Base-by-base conservation (phyloP, 2,888 invertebrate species). In the Drosophila kambysellisi region DNA sequence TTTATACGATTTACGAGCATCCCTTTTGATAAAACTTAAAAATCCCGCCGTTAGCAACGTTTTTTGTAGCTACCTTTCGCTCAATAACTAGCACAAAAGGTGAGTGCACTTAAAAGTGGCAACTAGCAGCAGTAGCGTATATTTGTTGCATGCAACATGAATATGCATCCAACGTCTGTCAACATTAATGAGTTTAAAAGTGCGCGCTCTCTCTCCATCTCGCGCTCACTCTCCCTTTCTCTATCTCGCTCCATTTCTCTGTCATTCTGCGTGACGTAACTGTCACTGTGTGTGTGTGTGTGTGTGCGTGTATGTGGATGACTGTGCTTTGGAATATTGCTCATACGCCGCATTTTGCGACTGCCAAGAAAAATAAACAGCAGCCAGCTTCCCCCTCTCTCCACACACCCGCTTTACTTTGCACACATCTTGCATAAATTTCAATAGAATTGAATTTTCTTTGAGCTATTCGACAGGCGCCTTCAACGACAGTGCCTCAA, bases 331-430 rank as follows among this genome's bases (percentile, higher is more conserved):
- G 41, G 39, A 52, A 52, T 64, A 88, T 87, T 88, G 77, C 89
- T 88, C 85, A 89, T 88, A 88, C 85, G 89, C 80, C 76, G 73
- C 71, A 64, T 76, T 58, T 70, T 68, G 51, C 70, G 37, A 25
- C 3, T 58, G 35, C 70, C 67, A 76, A 70, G 65, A 82, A 83
- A 75, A 80, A 72, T 62, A 84, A 81, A 69, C 52, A 57, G 39
- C 51, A 48, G 56, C 56, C 25, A 25, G 25, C 25, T 15, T 25
- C 15, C 7, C 3, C 3, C n/a, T n/a, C 17, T n/a, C 25, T 35
- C 15, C 33, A 6, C 4, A 7, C 6, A 1, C 6, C 29, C 12
- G 25, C 48, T n/a, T 15, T 8, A 25, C 30, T n/a, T n/a, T 5
- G 11, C 25, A 11, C 20, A n/a, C 17, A 5, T 2, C 29, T 32